Percentiles rank a stretch among this genome's conserved stretches.
phyloP scores from a whole-genome alignment of 2,888 invertebrate species.

The Meiosimyza platycephala region DNA sequence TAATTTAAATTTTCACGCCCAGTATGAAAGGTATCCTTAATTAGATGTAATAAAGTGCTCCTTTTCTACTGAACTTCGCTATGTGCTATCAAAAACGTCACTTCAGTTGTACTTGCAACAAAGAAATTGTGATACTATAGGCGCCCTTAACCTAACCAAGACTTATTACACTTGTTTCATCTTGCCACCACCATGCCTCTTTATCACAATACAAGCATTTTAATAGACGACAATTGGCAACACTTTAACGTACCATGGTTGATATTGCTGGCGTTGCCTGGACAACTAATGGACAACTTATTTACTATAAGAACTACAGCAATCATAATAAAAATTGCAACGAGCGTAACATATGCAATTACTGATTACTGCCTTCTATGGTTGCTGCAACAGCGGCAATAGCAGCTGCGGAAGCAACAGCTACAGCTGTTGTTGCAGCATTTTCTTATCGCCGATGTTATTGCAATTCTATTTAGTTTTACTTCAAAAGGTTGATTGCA shows the following conservation, averaged over 20 bases:
- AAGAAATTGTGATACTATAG: no score
- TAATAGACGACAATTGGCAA: constrained; percentile 63
- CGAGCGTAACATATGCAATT: constrained; percentile 21
- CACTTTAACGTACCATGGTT: constrained; percentile 53
- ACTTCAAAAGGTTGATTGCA: constrained; percentile 42
- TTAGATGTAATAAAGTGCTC: no score
- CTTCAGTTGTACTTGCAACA: no score
- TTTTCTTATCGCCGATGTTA: constrained; percentile 17
- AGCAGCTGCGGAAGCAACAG: constrained; percentile 16
- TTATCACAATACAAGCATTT: constrained; percentile 48
- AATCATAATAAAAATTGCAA: not conserved
- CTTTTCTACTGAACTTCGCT: no score
- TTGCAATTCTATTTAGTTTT: constrained; percentile 27
- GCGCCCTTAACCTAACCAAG: no score
- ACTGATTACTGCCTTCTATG: constrained; percentile 44
- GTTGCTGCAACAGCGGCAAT: constrained; percentile 38
- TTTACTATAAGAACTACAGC: not conserved
- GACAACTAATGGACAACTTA: not conserved
- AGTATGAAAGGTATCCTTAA: no score
- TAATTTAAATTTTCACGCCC: no score
- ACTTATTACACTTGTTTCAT: no score
- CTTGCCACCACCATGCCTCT: no score
- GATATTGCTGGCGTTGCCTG: not conserved
- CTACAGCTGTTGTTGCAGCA: constrained; percentile 27
- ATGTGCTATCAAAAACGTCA: no score